These are phyloP conservation scores for Phengaris arion DNA, from an alignment of 2,888 invertebrate genomes.

Conservation along the genomic window DNA sequence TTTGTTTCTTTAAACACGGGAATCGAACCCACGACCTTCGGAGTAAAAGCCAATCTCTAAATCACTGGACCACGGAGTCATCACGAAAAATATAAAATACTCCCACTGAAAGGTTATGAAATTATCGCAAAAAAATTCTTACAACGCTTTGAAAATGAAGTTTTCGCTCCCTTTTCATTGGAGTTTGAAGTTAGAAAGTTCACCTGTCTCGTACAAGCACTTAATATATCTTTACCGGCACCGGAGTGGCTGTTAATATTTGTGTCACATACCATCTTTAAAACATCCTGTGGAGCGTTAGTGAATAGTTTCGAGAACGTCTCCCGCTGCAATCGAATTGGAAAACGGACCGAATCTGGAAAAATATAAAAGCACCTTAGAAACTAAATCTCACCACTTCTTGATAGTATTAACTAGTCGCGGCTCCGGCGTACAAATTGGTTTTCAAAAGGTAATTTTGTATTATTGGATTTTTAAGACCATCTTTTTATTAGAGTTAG, in stretches of 20 bases:
- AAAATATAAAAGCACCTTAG: conserved; percentile 20
- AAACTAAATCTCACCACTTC: conserved; percentile 9
- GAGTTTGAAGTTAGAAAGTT: conserved; percentile 24
- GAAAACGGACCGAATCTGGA: conserved; percentile 12
- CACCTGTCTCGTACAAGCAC: conserved; percentile 11
- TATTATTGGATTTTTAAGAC: neutral
- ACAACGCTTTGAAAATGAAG: conserved; percentile 6
- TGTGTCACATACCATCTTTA: conserved; percentile 12
- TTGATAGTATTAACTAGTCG: conserved; percentile 1
- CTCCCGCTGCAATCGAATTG: conserved; percentile 6
- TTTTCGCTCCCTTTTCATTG: neutral
- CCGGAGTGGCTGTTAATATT: conserved; percentile 4
- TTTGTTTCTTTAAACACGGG: neutral
- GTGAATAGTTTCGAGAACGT: neutral
- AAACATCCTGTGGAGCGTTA: conserved; percentile 17
- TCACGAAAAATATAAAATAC: neutral
- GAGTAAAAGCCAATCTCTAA: too few relatives aligned
- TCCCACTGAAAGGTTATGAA: neutral
- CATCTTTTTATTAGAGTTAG: neutral
- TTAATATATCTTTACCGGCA: conserved; percentile 13
- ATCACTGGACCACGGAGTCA: too few relatives aligned
- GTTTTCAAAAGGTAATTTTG: neutral
- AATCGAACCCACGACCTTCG: too few relatives aligned
- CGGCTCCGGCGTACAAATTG: neutral
- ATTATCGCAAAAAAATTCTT: neutral